These are phyloP conservation scores for Danionella cerebrum DNA, from an alignment of 2,113 vertebrate genomes.

Conservation along the genomic window DNA sequence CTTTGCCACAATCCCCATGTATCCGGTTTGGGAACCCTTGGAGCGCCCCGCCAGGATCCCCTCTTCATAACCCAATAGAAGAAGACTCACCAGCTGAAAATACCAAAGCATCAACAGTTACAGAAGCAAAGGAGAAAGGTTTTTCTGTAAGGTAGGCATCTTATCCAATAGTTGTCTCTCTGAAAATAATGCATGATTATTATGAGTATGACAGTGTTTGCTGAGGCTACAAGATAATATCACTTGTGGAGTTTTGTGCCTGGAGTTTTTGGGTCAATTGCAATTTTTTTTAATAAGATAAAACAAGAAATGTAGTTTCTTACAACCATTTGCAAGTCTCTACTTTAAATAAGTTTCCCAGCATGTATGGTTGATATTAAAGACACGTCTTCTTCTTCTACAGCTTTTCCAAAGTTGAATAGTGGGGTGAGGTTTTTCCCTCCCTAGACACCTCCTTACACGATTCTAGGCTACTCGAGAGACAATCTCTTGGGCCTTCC, in stretches of 20 bases:
- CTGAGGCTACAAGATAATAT: not conserved
- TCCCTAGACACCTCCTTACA: too few species aligned
- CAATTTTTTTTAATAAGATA: too few species aligned
- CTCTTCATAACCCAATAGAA: slow-evolving; percentile 34
- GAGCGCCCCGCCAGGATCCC: slow-evolving; percentile 27
- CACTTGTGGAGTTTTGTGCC: not conserved
- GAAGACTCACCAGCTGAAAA: slow-evolving; percentile 37
- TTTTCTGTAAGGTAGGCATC: slow-evolving; percentile 84
- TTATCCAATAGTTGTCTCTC: not conserved
- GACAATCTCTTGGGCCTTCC: too few species aligned
- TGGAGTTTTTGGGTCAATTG: not conserved
- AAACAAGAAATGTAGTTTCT: too few species aligned
- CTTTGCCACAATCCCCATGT: slow-evolving; percentile 58
- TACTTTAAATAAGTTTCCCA: too few species aligned
- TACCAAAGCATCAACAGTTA: not conserved
- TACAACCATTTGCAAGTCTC: too few species aligned
- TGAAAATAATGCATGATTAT: not conserved
- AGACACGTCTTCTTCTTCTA: too few species aligned
- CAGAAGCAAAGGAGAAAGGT: slow-evolving; percentile 61
- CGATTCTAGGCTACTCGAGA: too few species aligned
- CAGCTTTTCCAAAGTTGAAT: too few species aligned
- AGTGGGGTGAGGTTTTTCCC: too few species aligned
- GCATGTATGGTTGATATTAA: too few species aligned
- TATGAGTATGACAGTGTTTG: not conserved
- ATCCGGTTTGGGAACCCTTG: slow-evolving; percentile 40